A percentile compares a stretch with the other conserved stretches of the same genome.
These are phyloP conservation scores for Peromyscus californicus DNA, from an alignment of 2,113 vertebrate species.

Conservation along the genomic window DNA sequence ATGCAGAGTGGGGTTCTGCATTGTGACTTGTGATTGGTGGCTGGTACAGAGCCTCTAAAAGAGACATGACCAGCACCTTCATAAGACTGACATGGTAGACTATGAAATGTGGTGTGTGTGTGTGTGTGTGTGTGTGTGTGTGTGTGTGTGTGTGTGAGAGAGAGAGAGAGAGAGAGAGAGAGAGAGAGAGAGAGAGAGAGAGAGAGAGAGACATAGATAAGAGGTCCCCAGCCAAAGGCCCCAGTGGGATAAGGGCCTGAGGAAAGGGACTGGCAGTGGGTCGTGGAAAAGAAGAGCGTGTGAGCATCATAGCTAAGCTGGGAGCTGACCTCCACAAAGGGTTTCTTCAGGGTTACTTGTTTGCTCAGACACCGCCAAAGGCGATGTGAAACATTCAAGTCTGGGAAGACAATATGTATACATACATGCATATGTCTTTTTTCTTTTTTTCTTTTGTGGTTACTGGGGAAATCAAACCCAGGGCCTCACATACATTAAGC, in stretches of 20 bases:
- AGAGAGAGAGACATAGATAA: neutral
- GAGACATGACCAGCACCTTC: neutral
- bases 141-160: too few relatives aligned
- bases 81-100: neutral
- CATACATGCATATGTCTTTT: neutral
- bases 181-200: too few relatives aligned
- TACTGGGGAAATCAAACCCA: neutral
- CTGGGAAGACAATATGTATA: neutral
- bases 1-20: neutral
- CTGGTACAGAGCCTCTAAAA: neutral
- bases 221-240: neutral
- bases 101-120: neutral
- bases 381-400: conserved; percentile 15
- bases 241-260: neutral
- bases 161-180: too few relatives aligned
- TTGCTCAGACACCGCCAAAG: neutral
- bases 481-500: neutral
- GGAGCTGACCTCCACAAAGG: neutral
- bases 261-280: neutral
- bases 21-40: neutral
- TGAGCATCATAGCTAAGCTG: neutral
- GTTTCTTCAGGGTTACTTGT: conserved; percentile 24
- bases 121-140: neutral
- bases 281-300: neutral
- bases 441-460: neutral